Conservation (phyloP, 2,113 vertebrate species). For the Synodontis membranacea region DNA sequence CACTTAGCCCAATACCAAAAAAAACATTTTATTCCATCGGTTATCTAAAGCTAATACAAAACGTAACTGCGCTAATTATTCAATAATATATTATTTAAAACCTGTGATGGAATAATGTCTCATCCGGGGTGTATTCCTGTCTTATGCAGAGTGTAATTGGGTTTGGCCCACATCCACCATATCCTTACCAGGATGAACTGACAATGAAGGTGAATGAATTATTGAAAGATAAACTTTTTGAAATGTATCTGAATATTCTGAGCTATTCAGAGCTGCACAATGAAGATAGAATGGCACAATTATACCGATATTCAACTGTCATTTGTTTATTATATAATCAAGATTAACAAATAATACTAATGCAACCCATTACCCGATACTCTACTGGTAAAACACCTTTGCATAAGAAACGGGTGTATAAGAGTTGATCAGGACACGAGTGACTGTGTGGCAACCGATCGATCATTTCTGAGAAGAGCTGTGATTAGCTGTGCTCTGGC, state of each 20-base stretch:
- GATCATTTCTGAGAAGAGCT: not conserved
- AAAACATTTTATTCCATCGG: not conserved
- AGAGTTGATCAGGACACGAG: not conserved
- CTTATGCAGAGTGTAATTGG: not conserved
- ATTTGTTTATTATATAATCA: not conserved
- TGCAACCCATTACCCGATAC: not conserved
- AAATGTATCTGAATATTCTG: not conserved
- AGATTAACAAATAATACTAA: not conserved
- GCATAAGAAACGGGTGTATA: not conserved
- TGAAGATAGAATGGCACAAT: not conserved
- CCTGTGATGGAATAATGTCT: not conserved
- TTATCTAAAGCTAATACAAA: not conserved
- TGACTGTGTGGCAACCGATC: not conserved
- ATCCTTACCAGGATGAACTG: not conserved
- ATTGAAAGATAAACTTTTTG: not conserved
- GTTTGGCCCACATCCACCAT: not conserved
- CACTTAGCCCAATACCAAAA: not conserved
- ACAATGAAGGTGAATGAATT: not conserved
- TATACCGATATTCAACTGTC: not conserved
- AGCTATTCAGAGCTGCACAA: not conserved
- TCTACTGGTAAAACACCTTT: not conserved
- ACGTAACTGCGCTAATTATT: not conserved
- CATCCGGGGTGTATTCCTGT: not conserved
- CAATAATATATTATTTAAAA: constrained; percentile 3
- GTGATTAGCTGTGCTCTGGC: not conserved